Evolutionary conservation across 2,888 invertebrate species (phyloP), one percentile per base, ranked within the genome.

Genomic region (Acrocyrtus sp.): DNA sequence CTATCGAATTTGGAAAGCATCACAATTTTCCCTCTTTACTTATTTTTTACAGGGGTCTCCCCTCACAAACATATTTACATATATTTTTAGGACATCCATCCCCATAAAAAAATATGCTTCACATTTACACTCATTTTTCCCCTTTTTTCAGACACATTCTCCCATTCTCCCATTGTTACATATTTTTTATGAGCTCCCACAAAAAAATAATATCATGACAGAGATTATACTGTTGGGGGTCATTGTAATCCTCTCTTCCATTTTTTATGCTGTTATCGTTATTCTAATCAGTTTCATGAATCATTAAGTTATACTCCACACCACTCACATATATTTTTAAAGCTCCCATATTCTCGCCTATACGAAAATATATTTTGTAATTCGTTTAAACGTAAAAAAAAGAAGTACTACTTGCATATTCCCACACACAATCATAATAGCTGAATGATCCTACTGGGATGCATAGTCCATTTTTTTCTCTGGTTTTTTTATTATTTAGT

Each of bases 141-240:
- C 39, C 47, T 43, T 63, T 50, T 29, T 17, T 24, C 26, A 43
- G 21, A 17, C 34, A 47, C 26, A 60, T 6, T 29, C 47, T 19
- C 21, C 21, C 15, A 10, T n/a, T n/a, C 17, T 17, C n/a, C 19
- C 47, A 6, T n/a, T 47, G 19, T 47, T 19, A 10, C 1, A 48
- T 29, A 58, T n/a, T 39, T 17, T 10, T 6, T 5, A 27, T 27
- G 3, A 17, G 47, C 29, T 61, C 17, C 22, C 24, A 4, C 41
- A 26, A 22, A 21, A 34, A 24, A 53, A 29, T 27, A 53, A 27
- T 53, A 53, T 53, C 27, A 39, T 39, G 8, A 3, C 22, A 22
- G n/a, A 53, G 26, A n/a, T 8, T 1, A 10, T 58, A 58, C 58
- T 67, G 62, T 65, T 73, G 73, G 73, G 73, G 73, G 73, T 73